Evolutionary conservation across 2,113 vertebrate genomes (phyloP).

Genomic region (Charina bottae): DNA sequence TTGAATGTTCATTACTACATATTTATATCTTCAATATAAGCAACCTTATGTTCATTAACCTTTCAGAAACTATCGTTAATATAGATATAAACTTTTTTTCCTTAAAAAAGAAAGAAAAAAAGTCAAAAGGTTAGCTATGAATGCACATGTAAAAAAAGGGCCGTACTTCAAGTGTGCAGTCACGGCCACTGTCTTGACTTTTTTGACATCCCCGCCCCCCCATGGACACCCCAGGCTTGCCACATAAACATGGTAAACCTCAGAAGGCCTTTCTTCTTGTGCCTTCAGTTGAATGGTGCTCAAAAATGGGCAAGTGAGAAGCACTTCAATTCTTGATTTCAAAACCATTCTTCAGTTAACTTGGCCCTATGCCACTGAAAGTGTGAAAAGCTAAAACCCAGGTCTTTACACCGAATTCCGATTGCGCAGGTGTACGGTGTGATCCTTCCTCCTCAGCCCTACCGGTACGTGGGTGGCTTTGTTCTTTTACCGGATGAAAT

Average conservation of each 20-base stretch:
- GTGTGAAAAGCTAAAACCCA: neutral
- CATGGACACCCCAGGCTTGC: no score
- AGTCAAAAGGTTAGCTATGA: neutral
- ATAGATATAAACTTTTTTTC: neutral
- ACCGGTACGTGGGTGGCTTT: neutral
- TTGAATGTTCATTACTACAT: no score
- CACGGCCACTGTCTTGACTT: neutral
- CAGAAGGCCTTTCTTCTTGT: neutral
- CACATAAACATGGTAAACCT: neutral
- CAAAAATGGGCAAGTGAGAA: neutral
- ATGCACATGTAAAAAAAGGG: neutral
- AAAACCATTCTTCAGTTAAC: neutral
- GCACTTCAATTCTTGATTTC: neutral
- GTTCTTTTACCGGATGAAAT: neutral
- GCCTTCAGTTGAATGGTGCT: neutral
- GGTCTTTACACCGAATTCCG: neutral
- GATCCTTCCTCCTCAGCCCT: neutral
- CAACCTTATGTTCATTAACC: neutral
- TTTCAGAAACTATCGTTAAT: neutral
- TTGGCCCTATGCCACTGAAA: neutral
- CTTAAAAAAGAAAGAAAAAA: neutral
- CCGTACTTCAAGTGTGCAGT: neutral
- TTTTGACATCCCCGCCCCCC: neutral
- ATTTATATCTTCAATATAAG: no score
- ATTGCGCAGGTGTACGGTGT: neutral